Evolutionary conservation across 2,888 invertebrate species (phyloP).

Genomic region (Rotaria magnacalcarata): DNA sequence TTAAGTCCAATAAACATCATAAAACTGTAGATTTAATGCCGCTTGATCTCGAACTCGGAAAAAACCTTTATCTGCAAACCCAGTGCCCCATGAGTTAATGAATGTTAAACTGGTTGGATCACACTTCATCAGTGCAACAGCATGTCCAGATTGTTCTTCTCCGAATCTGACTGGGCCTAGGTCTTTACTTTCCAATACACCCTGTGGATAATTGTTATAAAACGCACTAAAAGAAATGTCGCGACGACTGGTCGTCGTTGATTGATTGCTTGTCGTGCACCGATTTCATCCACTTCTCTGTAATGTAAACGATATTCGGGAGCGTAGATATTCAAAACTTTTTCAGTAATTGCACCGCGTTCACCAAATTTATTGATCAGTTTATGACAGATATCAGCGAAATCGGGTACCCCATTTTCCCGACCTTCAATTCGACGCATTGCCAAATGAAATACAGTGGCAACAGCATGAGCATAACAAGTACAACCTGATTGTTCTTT

Average conservation of each 20-base stretch:
- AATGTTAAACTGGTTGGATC: conserved; percentile 14
- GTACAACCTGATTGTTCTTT: background rate
- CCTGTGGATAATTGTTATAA: background rate
- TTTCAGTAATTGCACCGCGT: background rate
- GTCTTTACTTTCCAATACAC: background rate
- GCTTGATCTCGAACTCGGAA: conserved; percentile 10
- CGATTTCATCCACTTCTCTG: conserved; percentile 19
- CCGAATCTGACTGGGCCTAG: background rate
- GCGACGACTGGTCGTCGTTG: conserved; percentile 25
- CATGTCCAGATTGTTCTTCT: background rate
- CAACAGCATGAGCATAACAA: conserved; percentile 26
- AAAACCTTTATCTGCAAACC: background rate
- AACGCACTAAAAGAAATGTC: background rate
- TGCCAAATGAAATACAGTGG: background rate
- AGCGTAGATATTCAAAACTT: background rate
- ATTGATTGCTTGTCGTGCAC: background rate
- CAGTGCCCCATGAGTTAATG: conserved; percentile 34
- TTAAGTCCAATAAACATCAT: conserved; percentile 23
- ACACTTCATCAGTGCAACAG: conserved; percentile 28
- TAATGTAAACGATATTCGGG: conserved; percentile 23
- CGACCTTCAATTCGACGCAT: conserved; percentile 29
- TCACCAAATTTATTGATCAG: background rate
- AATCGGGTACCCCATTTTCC: conserved; percentile 3
- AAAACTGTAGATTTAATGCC: conserved; percentile 9
- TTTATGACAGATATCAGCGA: background rate